Evolutionary conservation across 1,140 invertebrate genomes (phyloP).

Genomic region (Anoplolepis gracilipes): DNA sequence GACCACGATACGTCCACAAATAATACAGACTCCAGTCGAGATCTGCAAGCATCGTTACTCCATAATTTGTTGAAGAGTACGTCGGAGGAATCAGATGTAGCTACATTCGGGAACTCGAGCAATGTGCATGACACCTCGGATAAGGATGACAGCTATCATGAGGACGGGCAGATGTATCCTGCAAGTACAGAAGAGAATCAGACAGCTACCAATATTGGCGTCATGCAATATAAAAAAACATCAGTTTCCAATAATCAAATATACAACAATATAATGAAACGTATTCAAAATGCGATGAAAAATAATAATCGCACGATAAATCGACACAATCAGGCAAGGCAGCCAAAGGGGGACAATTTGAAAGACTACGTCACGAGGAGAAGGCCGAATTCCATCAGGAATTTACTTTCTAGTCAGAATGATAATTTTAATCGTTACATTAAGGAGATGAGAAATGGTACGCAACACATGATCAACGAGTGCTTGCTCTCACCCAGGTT

Average conservation of each 20-base stretch:
- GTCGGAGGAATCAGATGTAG: background rate
- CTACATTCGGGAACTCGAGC: background rate
- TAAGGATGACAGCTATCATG: background rate
- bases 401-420: background rate
- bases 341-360: constrained; percentile 7
- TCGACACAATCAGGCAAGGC: constrained; percentile 6
- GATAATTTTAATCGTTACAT: background rate
- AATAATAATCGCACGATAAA: background rate
- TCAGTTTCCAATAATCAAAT: constrained; percentile 56
- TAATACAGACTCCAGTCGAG: background rate
- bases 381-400: background rate
- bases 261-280: constrained; percentile 67
- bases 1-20: background rate
- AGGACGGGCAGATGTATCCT: background rate
- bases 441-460: background rate
- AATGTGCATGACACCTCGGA: background rate
- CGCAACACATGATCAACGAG: constrained; percentile 51
- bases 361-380: constrained; percentile 4
- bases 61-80: background rate
- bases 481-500: constrained; percentile 74
- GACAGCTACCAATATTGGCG: no score
- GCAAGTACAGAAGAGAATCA: background rate
- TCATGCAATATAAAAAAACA: background rate
- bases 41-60: constrained; percentile 12
- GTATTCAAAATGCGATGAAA: constrained; percentile 63